Percentiles rank a stretch among this genome's conserved stretches.
Conservation (phyloP, 2,113 vertebrate genomes). For the Xiphophorus hellerii region DNA sequence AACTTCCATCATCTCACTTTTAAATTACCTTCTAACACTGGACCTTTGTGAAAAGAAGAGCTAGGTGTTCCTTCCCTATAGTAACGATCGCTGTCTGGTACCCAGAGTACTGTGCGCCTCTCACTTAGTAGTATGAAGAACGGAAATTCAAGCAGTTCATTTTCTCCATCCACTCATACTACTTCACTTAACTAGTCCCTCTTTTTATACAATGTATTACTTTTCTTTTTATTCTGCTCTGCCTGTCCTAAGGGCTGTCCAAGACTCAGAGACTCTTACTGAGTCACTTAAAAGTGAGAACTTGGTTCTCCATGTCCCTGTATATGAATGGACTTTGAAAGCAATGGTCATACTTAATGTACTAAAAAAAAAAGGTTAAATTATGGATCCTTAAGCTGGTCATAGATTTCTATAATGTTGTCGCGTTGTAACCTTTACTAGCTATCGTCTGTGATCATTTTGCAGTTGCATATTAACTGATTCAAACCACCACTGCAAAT, state of each 20-base stretch:
- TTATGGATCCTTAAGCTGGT: no score
- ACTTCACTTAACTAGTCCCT: no score
- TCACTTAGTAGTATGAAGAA: conserved; percentile 28
- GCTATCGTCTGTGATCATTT: no score
- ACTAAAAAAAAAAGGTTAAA: no score
- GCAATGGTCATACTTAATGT: no score
- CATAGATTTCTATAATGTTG: no score
- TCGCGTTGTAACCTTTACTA: no score
- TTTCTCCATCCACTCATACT: conserved; percentile 6
- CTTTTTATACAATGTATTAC: background rate
- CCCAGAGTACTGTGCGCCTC: conserved; percentile 1
- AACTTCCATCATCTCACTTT: background rate
- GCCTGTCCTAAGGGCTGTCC: background rate
- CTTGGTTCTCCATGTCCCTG: background rate
- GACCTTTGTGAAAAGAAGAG: background rate
- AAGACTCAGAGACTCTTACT: background rate
- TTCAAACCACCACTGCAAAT: no score
- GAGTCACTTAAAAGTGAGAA: background rate
- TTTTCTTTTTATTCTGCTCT: background rate
- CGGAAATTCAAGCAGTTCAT: conserved; percentile 19
- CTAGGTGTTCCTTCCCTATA: background rate
- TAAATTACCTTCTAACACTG: background rate
- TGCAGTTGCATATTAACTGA: no score
- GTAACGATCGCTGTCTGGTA: conserved; percentile 22
- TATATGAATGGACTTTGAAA: background rate